Percentiles rank a stretch among this genome's conserved stretches.
Evolutionary conservation across 2,888 invertebrate species (phyloP).

Genomic region (Muscina levida): DNA sequence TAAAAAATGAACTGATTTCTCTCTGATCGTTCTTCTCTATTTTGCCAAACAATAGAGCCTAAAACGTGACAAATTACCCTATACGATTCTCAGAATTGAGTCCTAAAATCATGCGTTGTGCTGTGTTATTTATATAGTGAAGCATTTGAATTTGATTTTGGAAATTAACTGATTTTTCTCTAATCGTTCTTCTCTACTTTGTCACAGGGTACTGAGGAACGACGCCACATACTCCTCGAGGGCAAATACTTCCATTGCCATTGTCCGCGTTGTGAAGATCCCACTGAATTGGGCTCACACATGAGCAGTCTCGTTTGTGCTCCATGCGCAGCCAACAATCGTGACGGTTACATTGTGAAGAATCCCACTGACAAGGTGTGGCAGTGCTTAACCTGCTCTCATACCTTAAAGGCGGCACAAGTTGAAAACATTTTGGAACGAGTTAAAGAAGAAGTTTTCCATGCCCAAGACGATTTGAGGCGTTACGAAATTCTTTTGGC

Average conservation of each 20-base stretch:
- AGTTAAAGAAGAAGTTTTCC: slow-evolving; percentile 80
- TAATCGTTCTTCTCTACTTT: too few species aligned
- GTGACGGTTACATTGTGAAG: slow-evolving; percentile 58
- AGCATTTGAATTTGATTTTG: too few species aligned
- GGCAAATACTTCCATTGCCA: slow-evolving; percentile 89
- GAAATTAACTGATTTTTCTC: too few species aligned
- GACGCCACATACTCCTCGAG: slow-evolving; percentile 84
- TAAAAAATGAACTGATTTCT: too few species aligned
- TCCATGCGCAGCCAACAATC: slow-evolving; percentile 66
- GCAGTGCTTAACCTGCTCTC: slow-evolving; percentile 74
- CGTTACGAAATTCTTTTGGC: slow-evolving; percentile 80
- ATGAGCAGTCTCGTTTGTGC: slow-evolving; percentile 81
- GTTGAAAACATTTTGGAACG: slow-evolving; percentile 80
- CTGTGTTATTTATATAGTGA: too few species aligned
- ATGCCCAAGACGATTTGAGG: slow-evolving; percentile 77
- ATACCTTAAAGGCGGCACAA: slow-evolving; percentile 75
- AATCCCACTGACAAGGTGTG: slow-evolving; percentile 66
- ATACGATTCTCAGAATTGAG: too few species aligned
- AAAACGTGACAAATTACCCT: too few species aligned
- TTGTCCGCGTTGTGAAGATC: slow-evolving; percentile 86
- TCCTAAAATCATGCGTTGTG: too few species aligned
- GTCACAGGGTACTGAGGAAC: slow-evolving; percentile 84
- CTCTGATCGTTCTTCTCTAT: too few species aligned
- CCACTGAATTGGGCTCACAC: slow-evolving; percentile 86
- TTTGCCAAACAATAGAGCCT: too few species aligned